Base-by-base conservation (phyloP, 2,888 invertebrate genomes). In the Busseola fusca region DNA sequence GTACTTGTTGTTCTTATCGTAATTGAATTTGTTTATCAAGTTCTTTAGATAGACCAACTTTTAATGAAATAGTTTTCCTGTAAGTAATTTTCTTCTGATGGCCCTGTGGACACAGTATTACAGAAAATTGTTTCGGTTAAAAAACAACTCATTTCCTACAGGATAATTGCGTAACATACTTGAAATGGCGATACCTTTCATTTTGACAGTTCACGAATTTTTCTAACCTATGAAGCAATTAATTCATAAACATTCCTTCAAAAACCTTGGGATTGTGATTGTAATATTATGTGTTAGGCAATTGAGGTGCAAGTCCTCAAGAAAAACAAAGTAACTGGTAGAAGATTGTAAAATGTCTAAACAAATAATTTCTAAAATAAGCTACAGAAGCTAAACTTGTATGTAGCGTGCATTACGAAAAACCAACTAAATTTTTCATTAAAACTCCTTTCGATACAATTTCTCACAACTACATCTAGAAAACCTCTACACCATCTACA, bases 21-120 rank as follows among this genome's bases (percentile, higher is more conserved):
- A 78, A 78, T 77, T 69, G 42, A 77, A 64, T 81, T 78, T 64
- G 50, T 64, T 76, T 75, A 75, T 75, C 75, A 60, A 45, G 54
- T 66, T 80, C 30, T 74, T 74, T 9, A 66, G 68, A 80, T 76
- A 76, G 6, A 21, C 16, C 6, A 30, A 42, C 18, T 12, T n/a
- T 37, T 25, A 45, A 52, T 56, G 10, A 25, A 45, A 48, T 50
- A 54, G 80, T 56, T 50, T 60, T 64, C 37, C 50, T 60, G n/a
- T n/a, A n/a, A n/a, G 14, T 60, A 30, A 74, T 59, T n/a, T 37
- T 12, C 0, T 37, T 27, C 50, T 60, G 42, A 56, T 56, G 25
- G 1, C 21, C 4, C 14, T 57, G 78, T 57, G 12, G 4, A 25
- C 54, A 21, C 10, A 30, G 4, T 45, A 30, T 27, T 59, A 1